Evolutionary conservation across 2,113 vertebrate species (phyloP), one percentile per base, ranked within the genome.

Genomic region (Phasianus colchicus): DNA sequence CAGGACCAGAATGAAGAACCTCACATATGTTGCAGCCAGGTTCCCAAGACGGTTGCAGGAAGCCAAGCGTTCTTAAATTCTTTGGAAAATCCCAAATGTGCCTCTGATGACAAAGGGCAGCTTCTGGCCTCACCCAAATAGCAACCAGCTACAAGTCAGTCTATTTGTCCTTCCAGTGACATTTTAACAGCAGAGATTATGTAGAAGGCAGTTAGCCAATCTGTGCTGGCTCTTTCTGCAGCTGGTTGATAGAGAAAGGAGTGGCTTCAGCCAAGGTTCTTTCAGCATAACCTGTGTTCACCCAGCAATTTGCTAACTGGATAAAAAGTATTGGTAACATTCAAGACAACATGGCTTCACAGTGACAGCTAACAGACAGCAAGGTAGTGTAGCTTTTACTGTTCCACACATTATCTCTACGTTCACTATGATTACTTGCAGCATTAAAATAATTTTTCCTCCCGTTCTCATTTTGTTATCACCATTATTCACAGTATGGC

Each of bases 231-330:
- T 40, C 38, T 36, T 38, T 38, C 21, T 34, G 58, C 64, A 40
- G 47, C 25, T 73, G 48, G 36, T 36, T n/a, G 29, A n/a, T 72
- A 24, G 13, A 63, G n/a, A 72, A 65, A 72, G 30, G 30, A 54
- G 64, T 55, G 48, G 58, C 24, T 40, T 52, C 54, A 67, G 40
- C 60, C 42, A 50, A 30, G 15, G 52, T 54, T 30, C 27, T 54
- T n/a, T 32, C 61, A 91, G 40, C 29, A 43, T 34, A 75, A 92
- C 19, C 19, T 57, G 36, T 54, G 83, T 69, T 72, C 66, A 94
- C 60, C 36, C 65, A 70, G 27, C 11, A 60, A 72, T 48, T 4
- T 63, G 48, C 45, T 36, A 83, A 78, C 42, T 34, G n/a, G 14
- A 22, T 55, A 34, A 64, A 73, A 48, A 67, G 27, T 34, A 34